phyloP scores from a whole-genome alignment of 2,113 vertebrate genomes.

The Nothoprocta pentlandii region DNA sequence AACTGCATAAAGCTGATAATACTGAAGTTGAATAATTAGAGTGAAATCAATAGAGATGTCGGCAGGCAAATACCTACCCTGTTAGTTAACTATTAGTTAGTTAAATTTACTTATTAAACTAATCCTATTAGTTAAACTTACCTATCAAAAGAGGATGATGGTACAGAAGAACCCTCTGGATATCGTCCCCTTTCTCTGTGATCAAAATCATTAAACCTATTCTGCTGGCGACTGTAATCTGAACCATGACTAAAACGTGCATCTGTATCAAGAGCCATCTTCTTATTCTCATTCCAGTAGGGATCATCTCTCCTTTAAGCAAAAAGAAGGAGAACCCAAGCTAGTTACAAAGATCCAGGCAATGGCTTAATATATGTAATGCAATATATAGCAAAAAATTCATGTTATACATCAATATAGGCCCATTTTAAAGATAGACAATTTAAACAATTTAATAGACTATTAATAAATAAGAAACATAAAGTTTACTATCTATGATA shows the following conservation, averaged over 20 bases:
- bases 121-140: slow-evolving; percentile 36
- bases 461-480: too few species aligned
- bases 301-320: slow-evolving; percentile 88
- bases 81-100: not conserved
- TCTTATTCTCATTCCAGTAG: slow-evolving; percentile 95
- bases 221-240: slow-evolving; percentile 90
- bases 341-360: not conserved
- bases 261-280: slow-evolving; percentile 89
- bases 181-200: slow-evolving; percentile 90
- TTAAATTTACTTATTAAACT: slow-evolving; percentile 87
- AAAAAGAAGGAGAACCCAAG: not conserved
- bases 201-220: slow-evolving; percentile 91
- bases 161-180: slow-evolving; percentile 82
- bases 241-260: slow-evolving; percentile 89
- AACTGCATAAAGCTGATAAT: not conserved
- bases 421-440: too few species aligned
- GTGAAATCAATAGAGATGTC: not conserved
- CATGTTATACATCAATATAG: too few species aligned
- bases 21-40: not conserved
- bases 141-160: slow-evolving; percentile 91
- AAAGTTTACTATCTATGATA: fast-evolving
- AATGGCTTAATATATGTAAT: not conserved
- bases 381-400: not conserved
- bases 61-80: not conserved
- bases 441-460: too few species aligned